phyloP scores from a whole-genome alignment of 53 echinoderm and acorn worm species.

The Mesocentrotus franciscanus region DNA sequence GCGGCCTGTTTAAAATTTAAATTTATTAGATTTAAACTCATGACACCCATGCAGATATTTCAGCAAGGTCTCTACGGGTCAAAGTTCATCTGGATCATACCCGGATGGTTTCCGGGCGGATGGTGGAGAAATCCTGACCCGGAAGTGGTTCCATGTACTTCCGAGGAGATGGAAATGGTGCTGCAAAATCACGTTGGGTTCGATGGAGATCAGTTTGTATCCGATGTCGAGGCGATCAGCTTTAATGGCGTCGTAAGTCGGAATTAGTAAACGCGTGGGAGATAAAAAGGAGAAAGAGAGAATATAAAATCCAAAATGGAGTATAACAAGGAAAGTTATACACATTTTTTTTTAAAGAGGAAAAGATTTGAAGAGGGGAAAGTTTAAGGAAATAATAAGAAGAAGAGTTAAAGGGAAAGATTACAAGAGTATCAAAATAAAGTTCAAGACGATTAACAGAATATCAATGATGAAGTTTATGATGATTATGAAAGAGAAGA shows the following conservation, averaged over 20 bases:
- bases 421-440: neutral
- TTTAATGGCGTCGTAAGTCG: constrained; percentile 76
- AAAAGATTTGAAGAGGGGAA: neutral
- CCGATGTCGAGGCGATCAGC: constrained; percentile 62
- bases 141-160: constrained; percentile 43
- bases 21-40: neutral
- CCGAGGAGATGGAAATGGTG: constrained; percentile 34
- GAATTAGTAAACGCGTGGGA: neutral
- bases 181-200: constrained; percentile 69
- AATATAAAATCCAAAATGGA: neutral
- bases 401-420: neutral
- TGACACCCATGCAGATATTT: constrained; percentile 26
- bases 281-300: neutral
- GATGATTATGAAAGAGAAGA: neutral
- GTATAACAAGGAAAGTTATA: neutral
- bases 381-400: neutral
- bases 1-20: too few species aligned
- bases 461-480: too few species aligned
- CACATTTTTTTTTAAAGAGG: neutral
- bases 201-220: constrained; percentile 72
- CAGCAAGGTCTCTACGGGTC: constrained; percentile 68
- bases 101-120: constrained; percentile 76
- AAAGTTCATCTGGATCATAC: constrained; percentile 72
- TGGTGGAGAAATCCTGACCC: constrained; percentile 69
- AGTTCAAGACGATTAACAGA: neutral